phyloP scores from a whole-genome alignment of 2,797 vertebrate genomes.

The Mico argentatus region DNA sequence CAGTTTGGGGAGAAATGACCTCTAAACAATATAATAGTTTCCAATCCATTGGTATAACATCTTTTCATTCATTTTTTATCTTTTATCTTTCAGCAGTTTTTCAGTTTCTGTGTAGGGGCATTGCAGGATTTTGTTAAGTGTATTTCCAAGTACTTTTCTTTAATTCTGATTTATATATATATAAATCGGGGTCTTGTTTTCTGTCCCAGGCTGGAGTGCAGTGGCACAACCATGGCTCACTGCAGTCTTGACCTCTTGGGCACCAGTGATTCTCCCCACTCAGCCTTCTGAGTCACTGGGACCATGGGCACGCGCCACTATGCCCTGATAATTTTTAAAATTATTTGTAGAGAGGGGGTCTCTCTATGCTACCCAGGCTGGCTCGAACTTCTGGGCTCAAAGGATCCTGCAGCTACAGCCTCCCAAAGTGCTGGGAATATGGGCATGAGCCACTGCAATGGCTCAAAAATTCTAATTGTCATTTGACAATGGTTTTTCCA shows the following conservation, averaged over 20 bases:
- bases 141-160: background rate
- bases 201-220: background rate
- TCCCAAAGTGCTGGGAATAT: background rate
- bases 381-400: too few relatives aligned
- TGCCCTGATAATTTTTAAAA: background rate
- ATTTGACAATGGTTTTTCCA: background rate
- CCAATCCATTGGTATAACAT: background rate
- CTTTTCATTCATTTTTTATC: background rate
- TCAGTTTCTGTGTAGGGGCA: background rate
- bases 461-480: background rate
- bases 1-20: background rate
- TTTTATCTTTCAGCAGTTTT: background rate
- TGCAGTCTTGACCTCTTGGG: background rate
- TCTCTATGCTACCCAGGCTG: background rate
- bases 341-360: background rate
- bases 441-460: background rate
- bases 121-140: background rate
- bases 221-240: background rate
- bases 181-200: background rate
- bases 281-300: background rate
- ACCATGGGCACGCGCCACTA: accelerated
- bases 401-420: background rate
- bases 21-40: background rate
- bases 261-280: background rate
- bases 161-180: background rate